These are phyloP conservation scores for Prunella fulvescens DNA, from an alignment of 2,113 vertebrate species.

Conservation along the genomic window DNA sequence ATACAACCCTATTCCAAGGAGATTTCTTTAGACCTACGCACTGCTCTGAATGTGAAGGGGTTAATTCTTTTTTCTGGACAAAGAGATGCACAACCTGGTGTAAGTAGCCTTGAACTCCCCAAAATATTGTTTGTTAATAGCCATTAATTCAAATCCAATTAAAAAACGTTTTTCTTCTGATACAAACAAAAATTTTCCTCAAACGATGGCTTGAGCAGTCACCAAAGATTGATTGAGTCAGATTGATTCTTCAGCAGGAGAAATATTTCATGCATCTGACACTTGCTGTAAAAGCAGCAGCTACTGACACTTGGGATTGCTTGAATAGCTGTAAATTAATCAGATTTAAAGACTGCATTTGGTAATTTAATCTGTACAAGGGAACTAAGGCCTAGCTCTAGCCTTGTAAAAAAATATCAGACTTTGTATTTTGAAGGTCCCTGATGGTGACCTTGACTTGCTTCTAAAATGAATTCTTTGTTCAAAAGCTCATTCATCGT, in stretches of 20 bases:
- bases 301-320: constrained; percentile 2
- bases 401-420: neutral
- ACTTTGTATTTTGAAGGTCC: neutral
- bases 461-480: constrained; percentile 34
- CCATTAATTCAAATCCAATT: neutral
- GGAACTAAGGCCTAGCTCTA: neutral
- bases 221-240: neutral
- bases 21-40: neutral
- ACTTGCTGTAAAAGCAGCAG: constrained; percentile 24
- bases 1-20: neutral
- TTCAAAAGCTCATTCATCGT: constrained; percentile 32
- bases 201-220: neutral
- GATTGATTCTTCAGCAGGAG: constrained; percentile 28
- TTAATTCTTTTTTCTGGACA: neutral
- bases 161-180: neutral
- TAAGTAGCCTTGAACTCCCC: neutral
- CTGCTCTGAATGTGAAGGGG: neutral
- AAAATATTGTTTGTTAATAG: neutral
- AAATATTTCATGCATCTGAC: constrained; percentile 42
- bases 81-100: neutral
- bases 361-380: constrained; percentile 33
- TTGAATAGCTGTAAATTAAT: constrained; percentile 55
- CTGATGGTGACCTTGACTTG: constrained; percentile 29
- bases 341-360: constrained; percentile 41
- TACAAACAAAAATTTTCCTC: neutral